Evolutionary conservation across 1,140 invertebrate genomes (phyloP).

Genomic region (Lepidostoma basale): DNA sequence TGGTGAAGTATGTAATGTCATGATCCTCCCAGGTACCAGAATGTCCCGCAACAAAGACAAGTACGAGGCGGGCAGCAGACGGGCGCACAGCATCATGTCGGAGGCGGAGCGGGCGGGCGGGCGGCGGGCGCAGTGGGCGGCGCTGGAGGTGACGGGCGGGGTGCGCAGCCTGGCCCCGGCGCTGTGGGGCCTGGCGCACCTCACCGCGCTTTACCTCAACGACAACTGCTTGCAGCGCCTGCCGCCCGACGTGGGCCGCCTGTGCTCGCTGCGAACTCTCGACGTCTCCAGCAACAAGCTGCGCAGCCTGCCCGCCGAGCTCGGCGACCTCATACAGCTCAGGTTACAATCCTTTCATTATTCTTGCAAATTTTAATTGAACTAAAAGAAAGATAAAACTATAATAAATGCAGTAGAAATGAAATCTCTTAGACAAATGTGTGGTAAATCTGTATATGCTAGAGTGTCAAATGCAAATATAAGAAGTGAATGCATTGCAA

Average conservation of each 20-base stretch:
- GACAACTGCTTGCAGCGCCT: constrained; percentile 90
- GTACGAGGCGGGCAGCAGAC: constrained; percentile 74
- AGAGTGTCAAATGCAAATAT: too few relatives aligned
- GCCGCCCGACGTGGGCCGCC: constrained; percentile 84
- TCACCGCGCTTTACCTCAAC: constrained; percentile 93
- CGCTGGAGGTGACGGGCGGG: constrained; percentile 83
- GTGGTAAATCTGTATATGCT: too few relatives aligned
- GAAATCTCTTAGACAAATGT: too few relatives aligned
- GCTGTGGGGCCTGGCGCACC: constrained; percentile 87
- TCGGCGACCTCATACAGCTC: constrained; percentile 92
- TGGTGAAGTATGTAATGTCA: neutral
- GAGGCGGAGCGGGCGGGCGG: constrained; percentile 89
- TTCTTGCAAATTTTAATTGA: too few relatives aligned
- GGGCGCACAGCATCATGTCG: constrained; percentile 90
- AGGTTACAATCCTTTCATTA: constrained; percentile 63
- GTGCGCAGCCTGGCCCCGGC: constrained; percentile 90
- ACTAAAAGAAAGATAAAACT: too few relatives aligned
- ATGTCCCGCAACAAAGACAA: constrained; percentile 73
- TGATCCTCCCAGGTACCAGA: constrained; percentile 58
- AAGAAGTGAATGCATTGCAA: too few relatives aligned
- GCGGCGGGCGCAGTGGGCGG: constrained; percentile 89
- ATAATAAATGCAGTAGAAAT: too few relatives aligned
- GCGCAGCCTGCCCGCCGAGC: constrained; percentile 89
- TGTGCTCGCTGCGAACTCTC: constrained; percentile 82
- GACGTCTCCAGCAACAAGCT: constrained; percentile 96